Percentiles rank a stretch among this genome's conserved stretches.
phyloP scores from a whole-genome alignment of 2,888 invertebrate species.

The Physocephala rufipes region DNA sequence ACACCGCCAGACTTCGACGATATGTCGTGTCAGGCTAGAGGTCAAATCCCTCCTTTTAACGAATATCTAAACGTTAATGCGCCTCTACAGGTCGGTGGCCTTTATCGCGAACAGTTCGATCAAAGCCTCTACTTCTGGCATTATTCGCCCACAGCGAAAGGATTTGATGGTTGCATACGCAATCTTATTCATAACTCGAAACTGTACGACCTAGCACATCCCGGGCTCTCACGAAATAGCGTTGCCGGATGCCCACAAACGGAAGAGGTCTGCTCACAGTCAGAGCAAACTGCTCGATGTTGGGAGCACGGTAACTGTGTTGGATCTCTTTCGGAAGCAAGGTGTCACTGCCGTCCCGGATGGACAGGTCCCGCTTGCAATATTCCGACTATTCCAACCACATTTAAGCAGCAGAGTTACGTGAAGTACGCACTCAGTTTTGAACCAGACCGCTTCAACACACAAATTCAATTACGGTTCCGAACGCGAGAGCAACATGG shows the following conservation, averaged over 20 bases:
- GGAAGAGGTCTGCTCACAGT: slow-evolving; percentile 89
- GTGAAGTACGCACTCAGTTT: slow-evolving; percentile 97
- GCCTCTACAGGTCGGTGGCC: slow-evolving; percentile 93
- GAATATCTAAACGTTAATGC: slow-evolving; percentile 96
- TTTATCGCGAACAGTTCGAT: slow-evolving; percentile 89
- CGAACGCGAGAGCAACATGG: slow-evolving; percentile 93
- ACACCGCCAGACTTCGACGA: slow-evolving; percentile 89
- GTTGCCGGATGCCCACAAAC: slow-evolving; percentile 92
- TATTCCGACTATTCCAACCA: slow-evolving; percentile 86
- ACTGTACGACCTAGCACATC: slow-evolving; percentile 93
- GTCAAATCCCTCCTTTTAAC: slow-evolving; percentile 91
- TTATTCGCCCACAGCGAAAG: slow-evolving; percentile 87
- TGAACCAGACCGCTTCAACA: slow-evolving; percentile 91
- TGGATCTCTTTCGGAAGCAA: slow-evolving; percentile 86
- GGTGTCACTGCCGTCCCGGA: slow-evolving; percentile 94
- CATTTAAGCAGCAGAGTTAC: slow-evolving; percentile 92
- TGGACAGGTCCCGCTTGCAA: slow-evolving; percentile 93
- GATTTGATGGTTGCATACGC: slow-evolving; percentile 95
- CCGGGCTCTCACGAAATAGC: slow-evolving; percentile 86
- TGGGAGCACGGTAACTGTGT: slow-evolving; percentile 96
- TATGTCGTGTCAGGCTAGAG: slow-evolving; percentile 87
- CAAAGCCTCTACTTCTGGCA: slow-evolving; percentile 91
- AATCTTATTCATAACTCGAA: slow-evolving; percentile 96
- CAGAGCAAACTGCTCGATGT: slow-evolving; percentile 85
- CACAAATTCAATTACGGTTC: slow-evolving; percentile 92